Percentiles rank a stretch among this genome's conserved stretches.
These are phyloP conservation scores for Coboldia fuscipes DNA, from an alignment of 1,140 invertebrate genomes.

Conservation along the genomic window DNA sequence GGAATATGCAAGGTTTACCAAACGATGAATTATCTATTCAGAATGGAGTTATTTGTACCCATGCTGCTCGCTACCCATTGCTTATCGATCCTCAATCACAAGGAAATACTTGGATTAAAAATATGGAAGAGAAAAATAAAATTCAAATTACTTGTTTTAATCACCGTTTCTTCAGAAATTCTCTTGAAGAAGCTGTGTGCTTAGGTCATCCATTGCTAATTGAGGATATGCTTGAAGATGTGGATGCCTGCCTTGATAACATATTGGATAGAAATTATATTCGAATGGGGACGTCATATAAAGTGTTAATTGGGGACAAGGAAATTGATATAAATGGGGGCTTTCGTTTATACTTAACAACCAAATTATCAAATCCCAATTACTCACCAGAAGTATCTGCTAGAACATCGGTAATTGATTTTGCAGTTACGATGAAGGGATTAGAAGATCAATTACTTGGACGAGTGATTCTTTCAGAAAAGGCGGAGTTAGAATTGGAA, in stretches of 20 bases:
- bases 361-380: constrained; percentile 72
- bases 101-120: constrained; percentile 80
- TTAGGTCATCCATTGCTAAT: constrained; percentile 67
- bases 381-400: constrained; percentile 83
- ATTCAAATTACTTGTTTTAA: constrained; percentile 31
- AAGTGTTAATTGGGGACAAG: constrained; percentile 74
- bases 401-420: constrained; percentile 73
- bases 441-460: constrained; percentile 79
- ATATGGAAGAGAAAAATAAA: constrained; percentile 57
- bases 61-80: constrained; percentile 61
- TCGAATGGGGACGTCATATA: constrained; percentile 40
- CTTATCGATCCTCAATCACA: constrained; percentile 85
- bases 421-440: constrained; percentile 80
- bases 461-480: constrained; percentile 71
- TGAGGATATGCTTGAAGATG: constrained; percentile 70
- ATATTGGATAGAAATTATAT: constrained; percentile 73
- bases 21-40: constrained; percentile 80
- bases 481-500: constrained; percentile 70
- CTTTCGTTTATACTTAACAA: constrained; percentile 81
- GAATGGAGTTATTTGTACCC: constrained; percentile 83
- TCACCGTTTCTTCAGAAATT: constrained; percentile 48
- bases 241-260: constrained; percentile 79
- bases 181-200: constrained; percentile 73
- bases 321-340: constrained; percentile 59
- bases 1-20: constrained; percentile 79